These are phyloP conservation scores for Sciurus vulgaris DNA, from an alignment of 2,797 vertebrate species.

Conservation along the genomic window DNA sequence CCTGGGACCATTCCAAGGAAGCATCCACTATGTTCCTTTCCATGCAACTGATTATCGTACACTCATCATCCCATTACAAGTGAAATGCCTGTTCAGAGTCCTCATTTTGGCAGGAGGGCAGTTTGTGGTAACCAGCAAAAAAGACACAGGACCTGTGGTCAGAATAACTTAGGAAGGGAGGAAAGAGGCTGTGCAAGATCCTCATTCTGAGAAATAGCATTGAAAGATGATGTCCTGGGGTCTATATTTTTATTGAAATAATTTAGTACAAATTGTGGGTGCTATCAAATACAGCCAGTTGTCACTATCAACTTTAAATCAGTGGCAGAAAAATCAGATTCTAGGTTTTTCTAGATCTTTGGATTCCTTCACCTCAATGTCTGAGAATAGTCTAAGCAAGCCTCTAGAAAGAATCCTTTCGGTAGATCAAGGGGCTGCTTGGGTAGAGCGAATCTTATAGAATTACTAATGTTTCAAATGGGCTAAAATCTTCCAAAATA, in stretches of 20 bases:
- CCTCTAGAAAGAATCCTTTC: neutral
- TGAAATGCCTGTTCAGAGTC: too few relatives aligned
- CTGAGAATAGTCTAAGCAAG: slow-evolving; percentile 35
- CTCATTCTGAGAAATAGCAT: neutral
- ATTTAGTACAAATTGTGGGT: slow-evolving; percentile 38
- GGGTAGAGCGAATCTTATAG: neutral
- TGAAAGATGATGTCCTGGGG: neutral
- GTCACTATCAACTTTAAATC: slow-evolving; percentile 34
- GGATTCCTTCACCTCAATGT: slow-evolving; percentile 14
- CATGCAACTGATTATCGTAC: neutral
- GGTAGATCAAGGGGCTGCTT: neutral
- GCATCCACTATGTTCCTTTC: neutral
- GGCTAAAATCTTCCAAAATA: slow-evolving; percentile 47
- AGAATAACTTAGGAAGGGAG: neutral
- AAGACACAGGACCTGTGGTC: neutral
- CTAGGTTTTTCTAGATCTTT: neutral
- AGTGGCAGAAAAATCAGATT: slow-evolving; percentile 10
- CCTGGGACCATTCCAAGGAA: neutral
- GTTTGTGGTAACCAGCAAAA: neutral
- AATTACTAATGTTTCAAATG: neutral
- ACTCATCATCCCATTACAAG: neutral
- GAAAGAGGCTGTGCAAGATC: neutral
- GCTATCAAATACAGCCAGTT: neutral
- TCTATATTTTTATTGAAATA: neutral
- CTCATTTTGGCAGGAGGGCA: neutral